Conservation (phyloP, 2,888 invertebrate genomes). For the Heliconius cydno region DNA sequence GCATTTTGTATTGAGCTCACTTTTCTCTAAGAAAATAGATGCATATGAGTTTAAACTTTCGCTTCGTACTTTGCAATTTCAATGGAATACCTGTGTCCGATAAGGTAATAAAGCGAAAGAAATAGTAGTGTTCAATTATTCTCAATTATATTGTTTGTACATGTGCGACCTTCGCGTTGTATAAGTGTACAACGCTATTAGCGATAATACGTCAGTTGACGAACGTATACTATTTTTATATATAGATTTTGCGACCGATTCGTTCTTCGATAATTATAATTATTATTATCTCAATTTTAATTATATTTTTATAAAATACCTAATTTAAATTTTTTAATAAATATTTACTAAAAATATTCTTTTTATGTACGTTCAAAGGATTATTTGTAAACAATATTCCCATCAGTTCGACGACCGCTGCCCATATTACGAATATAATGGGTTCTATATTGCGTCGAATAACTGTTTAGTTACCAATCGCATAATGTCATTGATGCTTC, state of each 20-base stretch:
- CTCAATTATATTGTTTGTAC: slow-evolving; percentile 34
- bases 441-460: slow-evolving; percentile 26
- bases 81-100: slow-evolving; percentile 48
- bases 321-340: background rate
- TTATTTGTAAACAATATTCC: slow-evolving; percentile 50
- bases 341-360: slow-evolving; percentile 9
- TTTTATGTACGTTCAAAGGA: slow-evolving; percentile 34
- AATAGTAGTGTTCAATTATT: slow-evolving; percentile 43
- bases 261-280: background rate
- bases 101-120: slow-evolving; percentile 30
- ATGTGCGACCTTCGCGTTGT: slow-evolving; percentile 55
- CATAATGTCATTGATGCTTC: slow-evolving; percentile 22
- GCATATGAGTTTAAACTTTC: slow-evolving; percentile 76
- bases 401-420: slow-evolving; percentile 39
- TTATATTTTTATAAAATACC: background rate
- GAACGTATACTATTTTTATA: slow-evolving; percentile 37
- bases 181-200: slow-evolving; percentile 51
- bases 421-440: slow-evolving; percentile 36
- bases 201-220: slow-evolving; percentile 55
- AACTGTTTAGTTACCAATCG: slow-evolving; percentile 18
- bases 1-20: slow-evolving; percentile 52
- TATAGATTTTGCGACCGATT: slow-evolving; percentile 9
- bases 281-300: background rate
- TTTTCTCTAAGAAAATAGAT: slow-evolving; percentile 54
- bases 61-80: slow-evolving; percentile 53